Percentiles rank a stretch among this genome's conserved stretches.
Evolutionary conservation across 2,888 invertebrate species (phyloP).

Genomic region (Allacma fusca): DNA sequence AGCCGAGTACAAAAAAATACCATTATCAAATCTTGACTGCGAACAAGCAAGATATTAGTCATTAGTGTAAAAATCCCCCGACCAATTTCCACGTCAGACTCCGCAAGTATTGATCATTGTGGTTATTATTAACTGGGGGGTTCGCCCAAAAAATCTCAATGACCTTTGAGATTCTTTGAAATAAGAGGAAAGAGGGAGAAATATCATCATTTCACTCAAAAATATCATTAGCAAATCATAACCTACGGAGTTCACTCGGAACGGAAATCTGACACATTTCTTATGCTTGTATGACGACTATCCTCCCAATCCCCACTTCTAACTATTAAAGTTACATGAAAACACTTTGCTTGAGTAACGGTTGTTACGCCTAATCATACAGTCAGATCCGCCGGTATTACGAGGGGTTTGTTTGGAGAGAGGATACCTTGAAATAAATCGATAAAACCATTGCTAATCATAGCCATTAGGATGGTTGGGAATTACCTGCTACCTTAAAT

Average conservation of each 20-base stretch:
- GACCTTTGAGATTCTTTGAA: constrained; percentile 18
- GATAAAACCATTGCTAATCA: too few species aligned
- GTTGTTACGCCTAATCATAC: too few species aligned
- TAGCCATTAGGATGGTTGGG: too few species aligned
- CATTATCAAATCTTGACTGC: background rate
- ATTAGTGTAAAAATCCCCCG: constrained; percentile 1
- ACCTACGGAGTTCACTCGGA: background rate
- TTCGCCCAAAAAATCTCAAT: constrained; percentile 40
- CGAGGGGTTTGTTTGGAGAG: too few species aligned
- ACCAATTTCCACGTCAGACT: background rate
- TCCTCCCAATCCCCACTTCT: constrained; percentile 1
- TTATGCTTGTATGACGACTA: constrained; percentile 5
- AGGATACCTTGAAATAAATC: too few species aligned
- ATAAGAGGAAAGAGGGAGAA: background rate
- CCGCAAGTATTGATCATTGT: constrained; percentile 11
- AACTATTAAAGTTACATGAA: too few species aligned
- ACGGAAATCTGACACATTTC: too few species aligned
- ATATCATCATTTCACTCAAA: background rate
- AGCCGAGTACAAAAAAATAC: constrained; percentile 18
- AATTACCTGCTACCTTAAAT: too few species aligned
- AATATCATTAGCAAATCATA: constrained; percentile 8
- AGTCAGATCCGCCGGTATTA: too few species aligned
- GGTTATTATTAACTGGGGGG: background rate
- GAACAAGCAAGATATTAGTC: constrained; percentile 15
- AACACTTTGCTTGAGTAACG: too few species aligned